Conservation (phyloP, 1,140 invertebrate genomes). For the Homarus americanus region DNA sequence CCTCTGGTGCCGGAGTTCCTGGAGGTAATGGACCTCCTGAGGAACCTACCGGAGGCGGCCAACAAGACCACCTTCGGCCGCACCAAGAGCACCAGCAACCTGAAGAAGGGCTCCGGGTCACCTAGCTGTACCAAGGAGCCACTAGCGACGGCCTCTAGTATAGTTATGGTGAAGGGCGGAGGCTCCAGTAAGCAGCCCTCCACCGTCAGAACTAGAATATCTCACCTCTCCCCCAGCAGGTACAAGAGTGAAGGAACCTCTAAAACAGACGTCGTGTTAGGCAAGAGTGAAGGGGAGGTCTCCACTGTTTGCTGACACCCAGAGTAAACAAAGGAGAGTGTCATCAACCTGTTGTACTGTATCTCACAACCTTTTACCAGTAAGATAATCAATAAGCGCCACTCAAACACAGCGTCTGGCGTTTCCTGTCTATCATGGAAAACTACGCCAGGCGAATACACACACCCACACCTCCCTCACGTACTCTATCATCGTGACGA, state of each 20-base stretch:
- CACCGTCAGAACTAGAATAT: constrained; percentile 36
- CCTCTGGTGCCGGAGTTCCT: constrained; percentile 43
- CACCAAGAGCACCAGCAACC: background rate
- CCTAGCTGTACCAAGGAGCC: background rate
- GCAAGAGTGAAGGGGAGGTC: background rate
- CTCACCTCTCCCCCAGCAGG: constrained; percentile 18
- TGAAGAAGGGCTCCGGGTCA: background rate
- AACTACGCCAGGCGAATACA: too few relatives aligned
- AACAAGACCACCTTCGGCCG: background rate
- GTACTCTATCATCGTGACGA: too few relatives aligned
- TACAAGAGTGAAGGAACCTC: background rate
- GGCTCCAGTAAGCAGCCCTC: background rate
- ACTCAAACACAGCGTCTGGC: too few relatives aligned
- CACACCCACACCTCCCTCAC: too few relatives aligned
- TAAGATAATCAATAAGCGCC: too few relatives aligned
- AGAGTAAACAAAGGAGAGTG: too few relatives aligned
- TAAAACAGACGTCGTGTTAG: background rate
- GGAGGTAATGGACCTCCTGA: constrained; percentile 50
- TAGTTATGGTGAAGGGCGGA: background rate
- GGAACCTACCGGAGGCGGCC: constrained; percentile 42
- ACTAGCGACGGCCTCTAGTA: background rate
- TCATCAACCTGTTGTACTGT: too few relatives aligned
- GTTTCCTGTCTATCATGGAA: too few relatives aligned
- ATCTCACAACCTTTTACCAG: too few relatives aligned
- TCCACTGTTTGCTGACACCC: constrained; percentile 38